Evolutionary conservation across 2,888 invertebrate species (phyloP).

Genomic region (Euspilapteryx auroguttella): DNA sequence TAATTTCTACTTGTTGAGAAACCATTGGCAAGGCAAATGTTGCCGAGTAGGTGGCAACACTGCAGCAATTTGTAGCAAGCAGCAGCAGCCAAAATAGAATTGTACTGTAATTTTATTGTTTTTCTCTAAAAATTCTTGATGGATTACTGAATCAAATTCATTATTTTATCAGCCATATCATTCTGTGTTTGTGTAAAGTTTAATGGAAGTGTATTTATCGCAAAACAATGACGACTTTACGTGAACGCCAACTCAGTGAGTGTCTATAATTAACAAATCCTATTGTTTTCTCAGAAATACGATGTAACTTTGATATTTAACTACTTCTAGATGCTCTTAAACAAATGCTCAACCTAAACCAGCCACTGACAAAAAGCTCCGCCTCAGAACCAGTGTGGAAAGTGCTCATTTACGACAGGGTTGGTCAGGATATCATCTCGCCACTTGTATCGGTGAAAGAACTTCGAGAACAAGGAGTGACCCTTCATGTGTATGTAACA

Average conservation of each 20-base stretch:
- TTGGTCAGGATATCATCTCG: constrained; percentile 98
- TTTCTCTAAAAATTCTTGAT: too few relatives aligned
- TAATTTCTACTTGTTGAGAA: too few relatives aligned
- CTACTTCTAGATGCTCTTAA: constrained; percentile 77
- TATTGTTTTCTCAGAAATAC: constrained; percentile 1
- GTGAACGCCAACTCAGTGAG: constrained; percentile 74
- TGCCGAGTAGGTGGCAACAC: too few relatives aligned
- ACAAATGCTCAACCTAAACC: constrained; percentile 94
- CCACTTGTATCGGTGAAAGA: constrained; percentile 96
- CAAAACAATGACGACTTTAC: constrained; percentile 65
- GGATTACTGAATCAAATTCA: too few relatives aligned
- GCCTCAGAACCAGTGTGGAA: constrained; percentile 94
- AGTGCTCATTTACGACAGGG: constrained; percentile 92
- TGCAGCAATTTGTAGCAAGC: too few relatives aligned
- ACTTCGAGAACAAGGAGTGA: constrained; percentile 92
- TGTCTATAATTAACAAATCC: too few relatives aligned
- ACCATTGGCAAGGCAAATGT: too few relatives aligned
- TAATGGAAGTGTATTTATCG: constrained; percentile 13
- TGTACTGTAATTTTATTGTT: too few relatives aligned
- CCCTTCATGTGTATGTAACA: constrained; percentile 89
- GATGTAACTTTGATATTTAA: background rate
- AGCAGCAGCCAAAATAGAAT: too few relatives aligned
- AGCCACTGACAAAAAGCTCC: constrained; percentile 72
- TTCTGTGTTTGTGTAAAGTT: too few relatives aligned
- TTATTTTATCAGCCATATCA: too few relatives aligned